Evolutionary conservation across 2,113 vertebrate genomes (phyloP).

Genomic region (Astur gentilis): DNA sequence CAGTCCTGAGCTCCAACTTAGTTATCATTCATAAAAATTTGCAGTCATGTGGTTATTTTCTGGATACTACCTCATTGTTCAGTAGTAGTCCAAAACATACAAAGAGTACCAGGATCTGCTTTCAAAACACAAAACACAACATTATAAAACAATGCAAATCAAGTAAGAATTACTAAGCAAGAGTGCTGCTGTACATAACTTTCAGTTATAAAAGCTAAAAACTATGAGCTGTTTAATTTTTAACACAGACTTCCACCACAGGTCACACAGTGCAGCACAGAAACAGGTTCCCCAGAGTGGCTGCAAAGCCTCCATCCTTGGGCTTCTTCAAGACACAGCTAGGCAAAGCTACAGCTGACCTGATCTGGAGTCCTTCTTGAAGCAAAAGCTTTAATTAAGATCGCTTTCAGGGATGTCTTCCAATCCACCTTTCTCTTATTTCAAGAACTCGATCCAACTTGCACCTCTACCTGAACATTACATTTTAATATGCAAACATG

Average conservation of each 20-base stretch:
- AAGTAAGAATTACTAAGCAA: background rate
- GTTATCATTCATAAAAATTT: background rate
- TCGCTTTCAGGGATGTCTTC: background rate
- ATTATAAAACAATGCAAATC: background rate
- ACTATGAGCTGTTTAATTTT: background rate
- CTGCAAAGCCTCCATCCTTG: background rate
- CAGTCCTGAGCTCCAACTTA: background rate
- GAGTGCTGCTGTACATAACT: background rate
- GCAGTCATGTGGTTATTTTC: background rate
- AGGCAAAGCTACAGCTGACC: background rate
- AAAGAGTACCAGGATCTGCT: background rate
- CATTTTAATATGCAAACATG: background rate
- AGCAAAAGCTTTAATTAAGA: background rate
- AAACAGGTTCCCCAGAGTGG: background rate
- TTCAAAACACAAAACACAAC: background rate
- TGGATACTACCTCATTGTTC: background rate
- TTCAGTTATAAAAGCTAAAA: background rate
- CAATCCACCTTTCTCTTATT: background rate
- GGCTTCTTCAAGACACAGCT: background rate
- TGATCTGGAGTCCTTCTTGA: background rate
- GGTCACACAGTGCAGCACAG: background rate
- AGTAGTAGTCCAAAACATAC: background rate
- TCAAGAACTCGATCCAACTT: background rate
- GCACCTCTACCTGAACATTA: background rate
- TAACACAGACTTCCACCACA: background rate